Base-by-base conservation (phyloP, 2,797 vertebrate species). In the Monodelphis domestica region DNA sequence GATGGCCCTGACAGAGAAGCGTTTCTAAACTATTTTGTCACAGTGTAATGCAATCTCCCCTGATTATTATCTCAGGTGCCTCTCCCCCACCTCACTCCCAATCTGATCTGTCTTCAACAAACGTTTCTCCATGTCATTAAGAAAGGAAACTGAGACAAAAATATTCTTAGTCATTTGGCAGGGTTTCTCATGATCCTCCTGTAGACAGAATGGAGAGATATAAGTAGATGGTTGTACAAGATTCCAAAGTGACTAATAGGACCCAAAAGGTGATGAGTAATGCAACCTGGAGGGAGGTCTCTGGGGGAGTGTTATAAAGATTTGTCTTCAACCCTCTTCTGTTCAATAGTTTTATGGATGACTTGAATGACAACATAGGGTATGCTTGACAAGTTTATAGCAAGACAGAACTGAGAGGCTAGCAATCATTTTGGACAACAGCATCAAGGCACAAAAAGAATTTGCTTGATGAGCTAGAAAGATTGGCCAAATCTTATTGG, bases 11-110 rank as follows among this genome's bases (percentile, higher is more conserved):
- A 92, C 54, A 96, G 90, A 95, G 91, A 88, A 92, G 50, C 52
- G 0, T 94, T 91, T 96, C 94, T 94, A 93, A 97, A 91, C 78
- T 91, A 57, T 52, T 96, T 95, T 90, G 97, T 96, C 95, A 91
- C 88, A 90, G 93, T 95, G 93, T 95, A 96, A 97, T 21, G 26
- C 38, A 78, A 96, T 95, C 93, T 53, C 57, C 89, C 54, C 87
- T 54, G n/a, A 92, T 87, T 92, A 87, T 95, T 96, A 78, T 70
- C 92, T 90, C 94, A 97, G 94, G 93, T 95, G 94, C n/a, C 53
- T 94, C 91, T 89, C 29, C 50, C 45, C 93, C 51, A 7, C 38
- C 45, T 38, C 9, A 45, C 3, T 2, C 90, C 93, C 90, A 93
- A 92, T 93, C 24, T 88, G 29, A 92, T 93, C 24, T 88, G 29